Percentiles rank a stretch among this genome's conserved stretches.
Conservation (phyloP, 2,888 invertebrate species). For the Flexamia atlantica region DNA sequence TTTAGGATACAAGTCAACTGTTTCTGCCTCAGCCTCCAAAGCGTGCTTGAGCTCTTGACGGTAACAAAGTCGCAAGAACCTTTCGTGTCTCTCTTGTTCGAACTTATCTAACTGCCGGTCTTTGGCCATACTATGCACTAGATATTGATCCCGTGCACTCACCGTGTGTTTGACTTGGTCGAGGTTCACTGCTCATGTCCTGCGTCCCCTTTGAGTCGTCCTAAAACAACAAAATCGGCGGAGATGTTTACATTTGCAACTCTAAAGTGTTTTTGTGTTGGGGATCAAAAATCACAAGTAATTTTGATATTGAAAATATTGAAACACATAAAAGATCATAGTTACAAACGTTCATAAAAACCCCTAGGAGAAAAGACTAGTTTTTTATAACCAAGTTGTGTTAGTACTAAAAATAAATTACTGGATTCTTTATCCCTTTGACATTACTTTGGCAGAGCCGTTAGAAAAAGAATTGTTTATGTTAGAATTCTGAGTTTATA, state of each 20-base stretch:
- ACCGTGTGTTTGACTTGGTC: conserved; percentile 72
- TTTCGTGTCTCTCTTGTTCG: conserved; percentile 19
- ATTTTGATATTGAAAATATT: too few relatives aligned
- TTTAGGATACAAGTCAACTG: background rate
- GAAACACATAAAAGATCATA: too few relatives aligned
- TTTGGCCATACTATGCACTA: conserved; percentile 17
- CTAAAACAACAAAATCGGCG: conserved; percentile 69
- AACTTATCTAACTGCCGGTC: background rate
- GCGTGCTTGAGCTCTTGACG: conserved; percentile 50
- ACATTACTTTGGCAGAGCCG: too few relatives aligned
- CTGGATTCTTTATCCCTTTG: too few relatives aligned
- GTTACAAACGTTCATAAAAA: too few relatives aligned
- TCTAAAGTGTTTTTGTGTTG: too few relatives aligned
- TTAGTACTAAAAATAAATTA: too few relatives aligned
- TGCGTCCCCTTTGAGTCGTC: conserved; percentile 71
- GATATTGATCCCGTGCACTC: conserved; percentile 45
- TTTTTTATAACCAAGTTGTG: too few relatives aligned
- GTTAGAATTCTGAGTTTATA: too few relatives aligned
- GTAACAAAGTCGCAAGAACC: conserved; percentile 41
- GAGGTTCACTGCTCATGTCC: conserved; percentile 70
- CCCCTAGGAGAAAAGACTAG: too few relatives aligned
- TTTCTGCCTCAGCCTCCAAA: conserved; percentile 14
- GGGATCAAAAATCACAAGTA: too few relatives aligned
- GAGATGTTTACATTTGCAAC: background rate
- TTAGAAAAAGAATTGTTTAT: too few relatives aligned